phyloP scores from a whole-genome alignment of 2,888 invertebrate genomes.

The Mythimna albipuncta region DNA sequence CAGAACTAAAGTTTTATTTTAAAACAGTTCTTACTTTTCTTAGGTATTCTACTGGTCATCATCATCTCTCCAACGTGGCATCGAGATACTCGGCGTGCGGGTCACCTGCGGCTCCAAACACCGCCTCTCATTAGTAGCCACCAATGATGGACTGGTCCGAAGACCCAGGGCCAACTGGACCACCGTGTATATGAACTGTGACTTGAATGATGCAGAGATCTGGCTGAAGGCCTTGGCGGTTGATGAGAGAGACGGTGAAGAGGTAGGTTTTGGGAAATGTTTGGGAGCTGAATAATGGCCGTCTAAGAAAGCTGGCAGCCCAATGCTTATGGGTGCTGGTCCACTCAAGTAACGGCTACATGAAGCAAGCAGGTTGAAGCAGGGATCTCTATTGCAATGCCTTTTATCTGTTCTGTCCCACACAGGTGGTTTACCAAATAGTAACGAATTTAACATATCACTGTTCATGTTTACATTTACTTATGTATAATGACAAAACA shows the following conservation, averaged over 20 bases:
- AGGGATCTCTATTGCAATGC: too few relatives aligned
- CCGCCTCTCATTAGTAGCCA: constrained; percentile 93
- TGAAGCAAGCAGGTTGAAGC: too few relatives aligned
- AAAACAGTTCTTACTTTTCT: not conserved
- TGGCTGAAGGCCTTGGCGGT: constrained; percentile 95
- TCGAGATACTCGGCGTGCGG: constrained; percentile 95
- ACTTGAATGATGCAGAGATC: constrained; percentile 97
- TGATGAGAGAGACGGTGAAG: constrained; percentile 75
- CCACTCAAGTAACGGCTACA: too few relatives aligned
- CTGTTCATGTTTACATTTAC: too few relatives aligned
- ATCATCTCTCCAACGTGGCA: constrained; percentile 97
- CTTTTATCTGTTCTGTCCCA: too few relatives aligned
- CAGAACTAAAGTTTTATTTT: too few relatives aligned
- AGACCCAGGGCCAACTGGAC: constrained; percentile 97
- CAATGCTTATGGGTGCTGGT: too few relatives aligned
- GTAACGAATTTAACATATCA: too few relatives aligned
- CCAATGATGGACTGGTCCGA: constrained; percentile 95
- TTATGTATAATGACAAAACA: too few relatives aligned
- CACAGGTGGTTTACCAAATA: too few relatives aligned
- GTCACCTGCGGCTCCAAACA: constrained; percentile 96
- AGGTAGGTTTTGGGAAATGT: constrained; percentile 61
- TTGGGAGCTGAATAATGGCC: not conserved
- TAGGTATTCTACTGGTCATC: constrained; percentile 99
- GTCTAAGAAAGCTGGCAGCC: too few relatives aligned
- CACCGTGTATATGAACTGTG: constrained; percentile 98